These are phyloP conservation scores for Drosophila sechellia DNA, from an alignment of 1,140 invertebrate genomes.

Conservation along the genomic window DNA sequence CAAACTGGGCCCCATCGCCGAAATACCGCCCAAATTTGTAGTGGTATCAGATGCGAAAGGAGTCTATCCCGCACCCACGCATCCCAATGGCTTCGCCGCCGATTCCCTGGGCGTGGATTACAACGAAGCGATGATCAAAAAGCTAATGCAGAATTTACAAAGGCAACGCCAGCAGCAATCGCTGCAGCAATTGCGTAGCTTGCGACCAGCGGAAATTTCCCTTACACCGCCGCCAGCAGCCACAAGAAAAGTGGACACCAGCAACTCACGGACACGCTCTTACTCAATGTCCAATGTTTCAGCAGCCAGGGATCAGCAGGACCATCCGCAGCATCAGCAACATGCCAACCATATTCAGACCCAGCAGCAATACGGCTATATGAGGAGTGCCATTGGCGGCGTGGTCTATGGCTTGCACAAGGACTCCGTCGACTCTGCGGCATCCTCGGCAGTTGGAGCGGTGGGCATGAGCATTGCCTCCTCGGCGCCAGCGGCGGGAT, in stretches of 20 bases:
- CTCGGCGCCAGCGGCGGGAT: constrained; percentile 60
- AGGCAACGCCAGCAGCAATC: constrained; percentile 3
- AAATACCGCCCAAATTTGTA: constrained; percentile 44
- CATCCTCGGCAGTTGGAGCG: background rate
- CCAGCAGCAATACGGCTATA: constrained; percentile 32
- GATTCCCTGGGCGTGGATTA: background rate
- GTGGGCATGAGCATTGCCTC: constrained; percentile 34
- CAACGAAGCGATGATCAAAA: background rate
- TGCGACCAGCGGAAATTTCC: constrained; percentile 38
- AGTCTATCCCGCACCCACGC: background rate
- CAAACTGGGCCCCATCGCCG: constrained; percentile 35
- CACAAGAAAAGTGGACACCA: constrained; percentile 65
- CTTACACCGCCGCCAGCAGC: constrained; percentile 76
- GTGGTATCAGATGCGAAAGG: constrained; percentile 40
- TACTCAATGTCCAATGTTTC: constrained; percentile 81
- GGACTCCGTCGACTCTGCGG: constrained; percentile 14
- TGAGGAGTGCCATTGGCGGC: background rate
- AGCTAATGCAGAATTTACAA: background rate
- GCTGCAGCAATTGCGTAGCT: background rate
- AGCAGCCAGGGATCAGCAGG: constrained; percentile 45
- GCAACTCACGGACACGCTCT: constrained; percentile 67
- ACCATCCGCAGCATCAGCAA: constrained; percentile 7
- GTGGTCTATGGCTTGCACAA: constrained; percentile 4
- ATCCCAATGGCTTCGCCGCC: background rate
- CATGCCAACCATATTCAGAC: constrained; percentile 6